These are phyloP conservation scores for Mobula birostris DNA, from an alignment of 2,113 vertebrate species.

Conservation along the genomic window DNA sequence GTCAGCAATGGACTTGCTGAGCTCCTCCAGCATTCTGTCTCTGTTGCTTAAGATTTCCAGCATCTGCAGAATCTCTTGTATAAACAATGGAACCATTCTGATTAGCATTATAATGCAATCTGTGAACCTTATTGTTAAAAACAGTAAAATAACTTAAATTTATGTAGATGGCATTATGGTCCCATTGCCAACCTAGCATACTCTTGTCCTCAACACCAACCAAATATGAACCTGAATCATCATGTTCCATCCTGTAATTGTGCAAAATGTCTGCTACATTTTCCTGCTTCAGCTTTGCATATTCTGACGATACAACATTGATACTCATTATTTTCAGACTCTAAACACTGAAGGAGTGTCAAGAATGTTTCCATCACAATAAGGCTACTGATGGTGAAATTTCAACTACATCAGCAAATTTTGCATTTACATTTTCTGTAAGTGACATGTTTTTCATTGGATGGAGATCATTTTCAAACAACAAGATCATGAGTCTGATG, in stretches of 20 bases:
- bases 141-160: neutral
- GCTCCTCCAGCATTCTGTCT: too few relatives aligned
- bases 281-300: conserved; percentile 90
- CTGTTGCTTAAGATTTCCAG: too few relatives aligned
- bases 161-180: neutral
- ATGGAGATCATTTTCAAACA: conserved; percentile 87
- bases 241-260: conserved; percentile 88
- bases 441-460: conserved; percentile 83
- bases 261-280: conserved; percentile 72
- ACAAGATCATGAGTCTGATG: conserved; percentile 87
- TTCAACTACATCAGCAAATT: conserved; percentile 85
- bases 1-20: too few relatives aligned
- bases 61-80: too few relatives aligned
- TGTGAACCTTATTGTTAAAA: conserved; percentile 12
- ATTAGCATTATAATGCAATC: neutral
- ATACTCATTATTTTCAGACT: conserved; percentile 99
- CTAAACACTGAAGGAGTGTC: conserved; percentile 99
- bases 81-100: neutral
- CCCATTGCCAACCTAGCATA: neutral
- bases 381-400: conserved; percentile 69
- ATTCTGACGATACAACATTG: conserved; percentile 95
- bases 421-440: conserved; percentile 86
- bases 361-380: conserved; percentile 98
- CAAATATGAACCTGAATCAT: conserved; percentile 92
- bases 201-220: conserved; percentile 55